A percentile compares a stretch with the other conserved stretches of the same genome.
phyloP scores from a whole-genome alignment of 2,888 invertebrate species.

The Incurvaria masculella region DNA sequence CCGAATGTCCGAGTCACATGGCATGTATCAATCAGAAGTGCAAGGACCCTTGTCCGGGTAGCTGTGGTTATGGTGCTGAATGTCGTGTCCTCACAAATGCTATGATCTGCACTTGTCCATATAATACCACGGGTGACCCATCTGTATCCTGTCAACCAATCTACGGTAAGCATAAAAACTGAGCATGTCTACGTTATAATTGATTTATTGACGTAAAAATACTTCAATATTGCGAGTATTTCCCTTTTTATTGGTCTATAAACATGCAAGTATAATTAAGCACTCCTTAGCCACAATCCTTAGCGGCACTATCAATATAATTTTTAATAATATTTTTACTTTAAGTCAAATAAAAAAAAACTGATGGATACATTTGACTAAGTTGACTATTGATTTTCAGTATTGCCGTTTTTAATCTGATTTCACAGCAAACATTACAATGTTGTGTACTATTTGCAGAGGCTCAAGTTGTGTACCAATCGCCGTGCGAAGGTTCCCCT shows the following conservation, averaged over 20 bases:
- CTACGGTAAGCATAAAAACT: slow-evolving; percentile 31
- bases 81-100: slow-evolving; percentile 74
- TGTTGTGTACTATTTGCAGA: slow-evolving; percentile 26
- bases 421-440: background rate
- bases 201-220: no score
- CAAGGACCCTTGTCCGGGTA: slow-evolving; percentile 65
- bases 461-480: slow-evolving; percentile 36
- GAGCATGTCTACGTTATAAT: no score
- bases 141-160: slow-evolving; percentile 43
- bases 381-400: background rate
- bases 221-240: no score
- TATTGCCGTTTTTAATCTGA: background rate
- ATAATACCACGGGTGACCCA: slow-evolving; percentile 66
- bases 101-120: slow-evolving; percentile 61
- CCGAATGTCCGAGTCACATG: slow-evolving; percentile 61
- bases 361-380: no score
- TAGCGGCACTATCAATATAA: no score
- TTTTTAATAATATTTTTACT: background rate
- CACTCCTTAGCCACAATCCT: no score
- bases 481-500: slow-evolving; percentile 67
- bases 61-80: slow-evolving; percentile 67
- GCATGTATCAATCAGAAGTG: slow-evolving; percentile 70
- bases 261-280: no score
- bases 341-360: slow-evolving; percentile 2
- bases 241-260: no score